phyloP scores from a whole-genome alignment of 2,888 invertebrate species.

The Xestia sexstrigata region DNA sequence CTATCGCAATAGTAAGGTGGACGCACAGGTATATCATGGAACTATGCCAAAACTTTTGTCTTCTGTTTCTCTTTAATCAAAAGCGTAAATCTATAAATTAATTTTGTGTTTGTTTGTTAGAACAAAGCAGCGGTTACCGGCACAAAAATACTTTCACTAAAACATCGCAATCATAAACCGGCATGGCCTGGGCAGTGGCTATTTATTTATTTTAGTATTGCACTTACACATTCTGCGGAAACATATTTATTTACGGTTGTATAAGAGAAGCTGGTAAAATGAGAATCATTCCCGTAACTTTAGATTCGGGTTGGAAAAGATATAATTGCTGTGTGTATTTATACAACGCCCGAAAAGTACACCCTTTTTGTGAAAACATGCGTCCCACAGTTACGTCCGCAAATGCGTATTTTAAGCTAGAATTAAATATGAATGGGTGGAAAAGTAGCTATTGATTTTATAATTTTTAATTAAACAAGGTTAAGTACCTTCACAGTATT shows the following conservation, averaged over 20 bases:
- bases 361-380: constrained; percentile 45
- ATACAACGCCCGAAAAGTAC: constrained; percentile 29
- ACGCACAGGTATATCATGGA: constrained; percentile 68
- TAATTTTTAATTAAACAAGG: constrained; percentile 40
- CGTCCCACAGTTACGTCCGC: constrained; percentile 15
- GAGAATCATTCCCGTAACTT: constrained; percentile 26
- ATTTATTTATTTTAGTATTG: constrained; percentile 79
- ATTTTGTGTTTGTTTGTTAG: constrained; percentile 73
- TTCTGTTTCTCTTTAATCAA: constrained; percentile 75
- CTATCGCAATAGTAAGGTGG: constrained; percentile 42
- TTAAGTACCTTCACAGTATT: constrained; percentile 18
- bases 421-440: constrained; percentile 49
- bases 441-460: constrained; percentile 25
- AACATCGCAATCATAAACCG: constrained; percentile 81
- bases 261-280: constrained; percentile 20
- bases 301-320: constrained; percentile 23
- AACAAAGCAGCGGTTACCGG: constrained; percentile 74
- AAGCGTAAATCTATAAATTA: constrained; percentile 75
- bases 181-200: constrained; percentile 71
- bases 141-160: constrained; percentile 82
- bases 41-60: constrained; percentile 72
- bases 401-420: constrained; percentile 24
- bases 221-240: constrained; percentile 68
- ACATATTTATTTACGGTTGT: constrained; percentile 75
- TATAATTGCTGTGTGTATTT: constrained; percentile 54